These are phyloP conservation scores for Chelonus insularis DNA, from an alignment of 1,140 invertebrate species.

Conservation along the genomic window DNA sequence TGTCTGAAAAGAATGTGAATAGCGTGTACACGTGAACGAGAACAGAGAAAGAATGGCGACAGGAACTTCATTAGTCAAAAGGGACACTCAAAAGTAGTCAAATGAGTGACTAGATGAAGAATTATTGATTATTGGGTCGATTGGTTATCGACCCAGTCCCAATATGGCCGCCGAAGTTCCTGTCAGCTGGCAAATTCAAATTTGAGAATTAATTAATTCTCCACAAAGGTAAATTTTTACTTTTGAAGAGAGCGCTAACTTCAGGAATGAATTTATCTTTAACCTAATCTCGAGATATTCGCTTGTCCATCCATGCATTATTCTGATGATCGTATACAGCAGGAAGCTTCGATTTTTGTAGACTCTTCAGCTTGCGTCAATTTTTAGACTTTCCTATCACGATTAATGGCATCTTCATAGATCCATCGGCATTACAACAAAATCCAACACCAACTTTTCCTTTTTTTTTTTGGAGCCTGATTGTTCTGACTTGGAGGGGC, in stretches of 20 bases:
- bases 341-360: slow-evolving; percentile 28
- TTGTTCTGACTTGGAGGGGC: too few species aligned
- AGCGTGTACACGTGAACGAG: too few species aligned
- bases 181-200: too few species aligned
- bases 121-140: too few species aligned
- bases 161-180: too few species aligned
- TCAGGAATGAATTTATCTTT: slow-evolving; percentile 36
- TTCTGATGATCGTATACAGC: slow-evolving; percentile 32
- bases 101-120: too few species aligned
- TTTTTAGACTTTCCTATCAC: slow-evolving; percentile 38
- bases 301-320: slow-evolving; percentile 35
- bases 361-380: slow-evolving; percentile 32
- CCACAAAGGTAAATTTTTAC: slow-evolving; percentile 30
- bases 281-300: slow-evolving; percentile 40
- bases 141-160: too few species aligned
- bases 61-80: too few species aligned
- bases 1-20: too few species aligned
- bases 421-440: slow-evolving; percentile 34
- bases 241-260: slow-evolving; percentile 29
- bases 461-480: slow-evolving; percentile 28
- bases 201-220: too few species aligned
- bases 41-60: too few species aligned
- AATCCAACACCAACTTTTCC: slow-evolving; percentile 24
- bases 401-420: slow-evolving; percentile 31
- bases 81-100: too few species aligned